Evolutionary conservation across 2,113 vertebrate species (phyloP), one percentile per base, ranked within the genome.

Genomic region (Tiliqua scincoides): DNA sequence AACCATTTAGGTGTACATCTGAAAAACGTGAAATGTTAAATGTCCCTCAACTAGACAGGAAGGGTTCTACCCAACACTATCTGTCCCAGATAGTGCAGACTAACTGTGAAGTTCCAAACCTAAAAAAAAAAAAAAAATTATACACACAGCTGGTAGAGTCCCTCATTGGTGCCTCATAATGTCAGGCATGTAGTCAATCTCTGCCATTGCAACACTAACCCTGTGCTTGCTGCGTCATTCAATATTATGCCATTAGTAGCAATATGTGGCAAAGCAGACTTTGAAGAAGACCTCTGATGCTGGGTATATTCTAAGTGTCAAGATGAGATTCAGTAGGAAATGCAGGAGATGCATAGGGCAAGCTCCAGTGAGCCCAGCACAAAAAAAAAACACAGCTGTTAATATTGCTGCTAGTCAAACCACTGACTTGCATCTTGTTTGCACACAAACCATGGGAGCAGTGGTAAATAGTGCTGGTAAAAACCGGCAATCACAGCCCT

Each of bases 291-390:
- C 59, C 17, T 14, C 23, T 3, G 11, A 7, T 11, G 67, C 25
- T 68, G 21, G n/a, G 73, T 83, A 40, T 35, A 72, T 15, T 43
- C 52, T 74, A 84, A 57, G 54, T 43, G 61, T 23, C 35, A 59
- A 35, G 84, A 85, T 81, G 0, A 80, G 88, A 90, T 82, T 14
- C 83, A 88, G 75, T 85, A 30, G 77, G 90, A 88, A 83, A 91
- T 72, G 71, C 84, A 0, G 80, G 89, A 85, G 87, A 21, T 0
- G 14, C 1, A 12, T 6, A 1, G 83, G 87, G 81, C 88, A 17
- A 0, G 72, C 63, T 81, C 1, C 0, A 80, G 89, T 1, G 0
- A 80, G 70, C 27, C 0, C 75, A 32, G 88, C 85, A 1, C 68
- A 78, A 25, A 73, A 79, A 89, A 35, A 77, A 73, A 81, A 88